Base-by-base conservation (phyloP, 1,140 invertebrate species). In the Triops longicaudatus region DNA sequence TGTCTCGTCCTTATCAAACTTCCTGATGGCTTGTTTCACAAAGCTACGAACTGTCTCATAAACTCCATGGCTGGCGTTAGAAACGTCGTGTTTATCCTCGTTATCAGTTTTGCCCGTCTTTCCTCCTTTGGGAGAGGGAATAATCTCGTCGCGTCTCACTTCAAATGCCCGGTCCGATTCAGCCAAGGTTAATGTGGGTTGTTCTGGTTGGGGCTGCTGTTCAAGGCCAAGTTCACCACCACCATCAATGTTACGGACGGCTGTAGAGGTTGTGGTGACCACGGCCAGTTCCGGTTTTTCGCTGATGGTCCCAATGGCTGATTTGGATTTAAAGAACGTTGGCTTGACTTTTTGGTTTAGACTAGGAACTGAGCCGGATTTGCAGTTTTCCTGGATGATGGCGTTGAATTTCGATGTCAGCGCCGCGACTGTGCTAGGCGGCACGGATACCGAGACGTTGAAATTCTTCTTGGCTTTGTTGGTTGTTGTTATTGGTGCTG, bases 21-120 rank as follows among this genome's bases (percentile, higher is more conserved):
- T 78, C 37, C 75, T 74, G 10, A 78, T 78, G 28, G 78, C 78
- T 72, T 78, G 78, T 31, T 78, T 78, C 26, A 78, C 78, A 71
- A 76, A 42, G 71, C 78, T 78, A 42, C 42, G 76, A 42, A 78
- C 42, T n/a, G 74, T 78, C 11, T 50, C 78, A 74, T 78, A 78
- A 28, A 78, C 78, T 41, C 78, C 72, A n/a, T 37, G 17, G 22
- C 76, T 26, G 22, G 73, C 73, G 28, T 73, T 74, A 17, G 4
- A 63, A 63, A 63, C 50, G 50, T 63, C 50, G 10, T 63, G 50
- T 3, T 22, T 63, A 10, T 63, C 50, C 6, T 63, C 50, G 50
- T 22, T 63, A 10, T 63, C 50, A n/a, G 10, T 17, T 22, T 63
- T 63, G 3, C n/a, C 72, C 17, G 41, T 12, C 26, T 37, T 73